Evolutionary conservation across 2,888 invertebrate species (phyloP).

Genomic region (Nemapogon koenigi): DNA sequence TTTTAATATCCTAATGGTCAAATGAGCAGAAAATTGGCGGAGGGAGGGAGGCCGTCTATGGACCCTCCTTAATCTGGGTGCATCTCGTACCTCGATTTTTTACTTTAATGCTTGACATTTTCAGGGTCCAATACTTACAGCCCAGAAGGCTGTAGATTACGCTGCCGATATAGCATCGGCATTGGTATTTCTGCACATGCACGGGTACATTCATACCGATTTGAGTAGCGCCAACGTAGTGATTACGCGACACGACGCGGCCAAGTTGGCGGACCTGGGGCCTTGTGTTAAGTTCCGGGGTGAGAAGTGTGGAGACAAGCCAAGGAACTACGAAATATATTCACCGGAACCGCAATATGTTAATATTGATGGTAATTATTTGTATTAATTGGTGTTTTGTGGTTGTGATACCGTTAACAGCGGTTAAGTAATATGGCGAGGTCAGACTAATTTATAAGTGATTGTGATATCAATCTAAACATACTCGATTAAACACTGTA

Average conservation of each 20-base stretch:
- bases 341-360: constrained; percentile 50
- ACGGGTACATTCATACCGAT: constrained; percentile 51
- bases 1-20: no score
- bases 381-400: no score
- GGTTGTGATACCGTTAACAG: no score
- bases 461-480: no score
- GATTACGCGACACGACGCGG: constrained; percentile 43
- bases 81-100: neutral
- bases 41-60: no score
- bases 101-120: constrained; percentile 13
- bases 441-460: no score
- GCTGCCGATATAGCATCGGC: constrained; percentile 51
- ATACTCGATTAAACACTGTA: no score
- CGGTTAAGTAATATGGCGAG: no score
- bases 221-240: constrained; percentile 46
- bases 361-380: constrained; percentile 41
- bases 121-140: constrained; percentile 45
- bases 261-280: constrained; percentile 49
- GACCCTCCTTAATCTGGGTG: neutral
- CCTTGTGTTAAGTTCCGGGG: constrained; percentile 30
- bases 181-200: constrained; percentile 50
- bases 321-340: constrained; percentile 33
- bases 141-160: constrained; percentile 45
- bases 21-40: no score
- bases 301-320: constrained; percentile 15